Evolutionary conservation across 2,888 invertebrate species (phyloP).

Genomic region (Melanchra persicariae): DNA sequence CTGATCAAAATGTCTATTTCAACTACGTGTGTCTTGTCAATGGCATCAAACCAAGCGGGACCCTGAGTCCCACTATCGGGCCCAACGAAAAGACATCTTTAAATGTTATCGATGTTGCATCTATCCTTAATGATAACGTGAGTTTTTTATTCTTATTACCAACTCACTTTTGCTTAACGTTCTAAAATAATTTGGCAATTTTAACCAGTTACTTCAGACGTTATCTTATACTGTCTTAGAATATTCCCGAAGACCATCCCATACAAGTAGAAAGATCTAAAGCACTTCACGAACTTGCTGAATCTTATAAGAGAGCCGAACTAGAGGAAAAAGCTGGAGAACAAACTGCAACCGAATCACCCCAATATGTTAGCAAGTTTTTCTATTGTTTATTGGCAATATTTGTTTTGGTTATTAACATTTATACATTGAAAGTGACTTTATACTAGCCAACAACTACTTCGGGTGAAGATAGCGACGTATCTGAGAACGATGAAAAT

Average conservation of each 20-base stretch:
- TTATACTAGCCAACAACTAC: slow-evolving; percentile 68
- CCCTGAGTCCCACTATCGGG: slow-evolving; percentile 47
- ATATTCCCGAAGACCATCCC: slow-evolving; percentile 68
- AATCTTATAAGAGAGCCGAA: slow-evolving; percentile 69
- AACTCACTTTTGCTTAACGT: not conserved
- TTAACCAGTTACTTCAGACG: not conserved
- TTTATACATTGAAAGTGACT: slow-evolving; percentile 48
- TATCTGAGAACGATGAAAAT: slow-evolving; percentile 65
- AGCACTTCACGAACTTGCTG: slow-evolving; percentile 82
- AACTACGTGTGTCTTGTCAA: slow-evolving; percentile 83
- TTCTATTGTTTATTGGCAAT: slow-evolving; percentile 37
- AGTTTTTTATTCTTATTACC: slow-evolving; percentile 12
- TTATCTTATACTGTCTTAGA: slow-evolving; percentile 57
- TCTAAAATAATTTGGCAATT: not conserved
- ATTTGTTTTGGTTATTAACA: slow-evolving; percentile 26
- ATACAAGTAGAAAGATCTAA: slow-evolving; percentile 83
- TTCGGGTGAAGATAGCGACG: slow-evolving; percentile 68
- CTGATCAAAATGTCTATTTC: slow-evolving; percentile 81
- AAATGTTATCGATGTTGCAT: slow-evolving; percentile 44
- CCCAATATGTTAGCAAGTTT: slow-evolving; percentile 66
- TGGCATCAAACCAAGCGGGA: slow-evolving; percentile 73
- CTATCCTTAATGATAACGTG: slow-evolving; percentile 69
- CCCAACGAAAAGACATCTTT: slow-evolving; percentile 40
- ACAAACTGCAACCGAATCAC: slow-evolving; percentile 57
- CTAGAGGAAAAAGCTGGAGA: slow-evolving; percentile 54